A percentile compares a stretch with the other conserved stretches of the same genome.
These are phyloP conservation scores for Sarcophaga caerulescens DNA, from an alignment of 2,888 invertebrate genomes.

Conservation along the genomic window DNA sequence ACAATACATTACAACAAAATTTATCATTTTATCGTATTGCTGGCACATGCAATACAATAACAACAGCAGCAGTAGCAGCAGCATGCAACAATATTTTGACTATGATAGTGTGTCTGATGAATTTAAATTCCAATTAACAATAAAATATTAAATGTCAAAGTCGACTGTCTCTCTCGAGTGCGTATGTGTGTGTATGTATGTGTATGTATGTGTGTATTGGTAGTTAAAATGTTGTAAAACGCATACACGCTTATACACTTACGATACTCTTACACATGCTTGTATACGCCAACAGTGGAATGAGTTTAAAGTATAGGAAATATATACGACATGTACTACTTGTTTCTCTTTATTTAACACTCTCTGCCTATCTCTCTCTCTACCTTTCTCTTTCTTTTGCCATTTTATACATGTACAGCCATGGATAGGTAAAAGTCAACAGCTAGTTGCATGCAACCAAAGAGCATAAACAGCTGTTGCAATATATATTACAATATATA, in stretches of 20 bases:
- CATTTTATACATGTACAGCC: background rate
- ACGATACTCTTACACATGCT: background rate
- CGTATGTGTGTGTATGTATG: background rate
- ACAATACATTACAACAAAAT: background rate
- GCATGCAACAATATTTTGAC: background rate
- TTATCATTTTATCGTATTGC: background rate
- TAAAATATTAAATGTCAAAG: slow-evolving; percentile 60
- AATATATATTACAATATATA: background rate
- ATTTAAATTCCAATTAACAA: slow-evolving; percentile 61
- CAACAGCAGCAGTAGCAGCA: slow-evolving; percentile 13
- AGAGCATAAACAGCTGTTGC: slow-evolving; percentile 52
- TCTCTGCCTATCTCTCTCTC: no score
- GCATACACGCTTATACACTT: background rate
- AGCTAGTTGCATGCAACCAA: slow-evolving; percentile 44
- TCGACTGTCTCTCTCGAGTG: background rate
- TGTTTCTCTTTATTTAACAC: no score
- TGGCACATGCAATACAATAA: background rate
- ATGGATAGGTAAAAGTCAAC: slow-evolving; percentile 30
- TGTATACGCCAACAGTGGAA: background rate
- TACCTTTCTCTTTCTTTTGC: background rate
- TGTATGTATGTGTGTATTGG: background rate
- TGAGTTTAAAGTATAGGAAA: no score
- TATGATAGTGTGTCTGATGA: slow-evolving; percentile 43
- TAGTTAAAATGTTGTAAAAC: background rate
- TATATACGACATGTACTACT: no score